Evolutionary conservation across 2,113 vertebrate species (phyloP).

Genomic region (Lipophrys pholis): DNA sequence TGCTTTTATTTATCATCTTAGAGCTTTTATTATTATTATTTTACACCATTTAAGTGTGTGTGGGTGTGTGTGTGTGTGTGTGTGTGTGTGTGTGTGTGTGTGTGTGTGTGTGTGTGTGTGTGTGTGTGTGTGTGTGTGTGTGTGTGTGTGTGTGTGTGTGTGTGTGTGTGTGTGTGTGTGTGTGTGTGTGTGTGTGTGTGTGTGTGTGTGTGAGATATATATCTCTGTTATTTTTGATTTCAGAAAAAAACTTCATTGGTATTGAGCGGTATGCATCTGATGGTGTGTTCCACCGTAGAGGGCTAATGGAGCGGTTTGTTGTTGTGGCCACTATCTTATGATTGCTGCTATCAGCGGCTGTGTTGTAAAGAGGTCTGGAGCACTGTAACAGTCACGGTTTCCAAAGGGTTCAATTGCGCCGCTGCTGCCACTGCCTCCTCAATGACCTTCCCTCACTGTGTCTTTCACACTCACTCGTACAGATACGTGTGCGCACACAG

Average conservation of each 20-base stretch:
- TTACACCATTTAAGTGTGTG: no score
- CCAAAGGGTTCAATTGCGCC: conserved; percentile 58
- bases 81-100: no score
- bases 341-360: conserved; percentile 59
- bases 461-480: conserved; percentile 22
- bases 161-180: no score
- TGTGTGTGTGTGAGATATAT: no score
- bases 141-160: no score
- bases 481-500: conserved; percentile 12
- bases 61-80: no score
- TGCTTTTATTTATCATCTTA: no score
- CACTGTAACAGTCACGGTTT: conserved; percentile 44
- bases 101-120: no score
- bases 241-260: neutral
- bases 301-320: conserved; percentile 39
- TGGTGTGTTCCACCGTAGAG: neutral
- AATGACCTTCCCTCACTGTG: conserved; percentile 65
- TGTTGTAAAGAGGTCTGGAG: conserved; percentile 33
- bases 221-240: no score
- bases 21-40: no score
- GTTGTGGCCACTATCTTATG: conserved; percentile 35
- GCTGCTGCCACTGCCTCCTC: conserved; percentile 52
- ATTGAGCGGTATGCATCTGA: conserved; percentile 31
- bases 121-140: no score
- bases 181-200: no score